Evolutionary conservation across 2,797 vertebrate genomes (phyloP), one percentile per base, ranked within the genome.

Genomic region (Sebastolobus altivelis): DNA sequence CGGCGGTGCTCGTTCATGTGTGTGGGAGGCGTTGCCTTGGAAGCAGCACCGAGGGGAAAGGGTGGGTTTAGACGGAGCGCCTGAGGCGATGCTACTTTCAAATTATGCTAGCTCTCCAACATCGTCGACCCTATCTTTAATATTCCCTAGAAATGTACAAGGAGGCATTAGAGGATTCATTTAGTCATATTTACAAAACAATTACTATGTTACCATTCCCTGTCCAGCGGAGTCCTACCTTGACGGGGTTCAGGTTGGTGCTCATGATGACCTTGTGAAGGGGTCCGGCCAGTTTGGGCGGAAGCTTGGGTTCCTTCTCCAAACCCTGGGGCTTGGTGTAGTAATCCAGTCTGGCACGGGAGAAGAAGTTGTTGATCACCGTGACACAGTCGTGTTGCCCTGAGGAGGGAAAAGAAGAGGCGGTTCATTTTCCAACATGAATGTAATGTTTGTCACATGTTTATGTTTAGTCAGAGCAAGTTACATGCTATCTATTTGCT

Each of bases 371-470:
- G 93, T 99, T 99, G 94, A 99, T 99, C 75, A 99, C 95, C 0
- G 99, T 99, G 86, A 99, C 99, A 46, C 99, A 99, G 83, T 99
- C 99, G 74, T 99, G 98, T 72, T 99, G 99, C 58, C 99, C 98
- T 99, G 88, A 43, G 58, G 68, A 77, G n/a, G 31, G 22, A 71
- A 10, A 11, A 38, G 25, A 71, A 11, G 33, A 5, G 9, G 11
- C 1, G 6, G 16, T 1, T 80, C 2, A 43, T 52, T 72, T 66
- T 33, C 6, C 2, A 18, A 4, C 11, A 49, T 18, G 10, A 56
- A 37, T 11, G 20, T 16, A 10, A 18, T 4, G 25, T 56, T n/a
- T n/a, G 43, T 74, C n/a, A 72, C 16, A 27, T 29, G n/a, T 63
- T 65, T 3, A 12, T 27, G 11, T 68, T 68, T 8, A 68, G 27